phyloP scores from a whole-genome alignment of 2,888 invertebrate genomes.

The Monochamus alternatus region DNA sequence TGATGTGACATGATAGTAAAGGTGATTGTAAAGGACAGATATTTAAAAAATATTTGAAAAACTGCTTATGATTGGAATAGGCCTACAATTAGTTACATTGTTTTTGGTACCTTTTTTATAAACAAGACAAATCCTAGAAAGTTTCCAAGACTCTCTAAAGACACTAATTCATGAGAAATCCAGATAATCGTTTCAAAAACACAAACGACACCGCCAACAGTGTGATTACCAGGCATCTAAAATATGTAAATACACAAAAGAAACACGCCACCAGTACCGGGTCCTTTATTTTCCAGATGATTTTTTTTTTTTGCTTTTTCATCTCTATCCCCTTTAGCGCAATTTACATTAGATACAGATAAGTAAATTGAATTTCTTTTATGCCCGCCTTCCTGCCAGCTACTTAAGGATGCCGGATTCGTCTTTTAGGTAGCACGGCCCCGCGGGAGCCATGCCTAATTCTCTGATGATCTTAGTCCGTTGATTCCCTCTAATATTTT shows the following conservation, averaged over 20 bases:
- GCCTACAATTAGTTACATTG: too few species aligned
- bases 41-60: too few species aligned
- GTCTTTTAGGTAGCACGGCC: conserved; percentile 36
- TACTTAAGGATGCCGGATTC: conserved; percentile 48
- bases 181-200: background rate
- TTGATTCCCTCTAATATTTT: conserved; percentile 47
- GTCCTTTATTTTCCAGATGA: background rate
- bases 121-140: too few species aligned
- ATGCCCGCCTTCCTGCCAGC: conserved; percentile 26
- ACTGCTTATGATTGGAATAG: too few species aligned
- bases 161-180: too few species aligned
- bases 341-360: conserved; percentile 43
- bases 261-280: background rate
- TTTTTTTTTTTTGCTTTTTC: background rate
- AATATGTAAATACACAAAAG: background rate
- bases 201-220: background rate
- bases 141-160: too few species aligned
- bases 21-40: too few species aligned
- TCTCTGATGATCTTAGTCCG: conserved; percentile 41
- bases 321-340: background rate
- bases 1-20: too few species aligned
- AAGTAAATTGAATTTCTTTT: conserved; percentile 46
- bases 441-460: conserved; percentile 42
- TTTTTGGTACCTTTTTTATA: too few species aligned
- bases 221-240: background rate